Conservation (phyloP, 2,888 invertebrate genomes). For the Sesia bembeciformis region DNA sequence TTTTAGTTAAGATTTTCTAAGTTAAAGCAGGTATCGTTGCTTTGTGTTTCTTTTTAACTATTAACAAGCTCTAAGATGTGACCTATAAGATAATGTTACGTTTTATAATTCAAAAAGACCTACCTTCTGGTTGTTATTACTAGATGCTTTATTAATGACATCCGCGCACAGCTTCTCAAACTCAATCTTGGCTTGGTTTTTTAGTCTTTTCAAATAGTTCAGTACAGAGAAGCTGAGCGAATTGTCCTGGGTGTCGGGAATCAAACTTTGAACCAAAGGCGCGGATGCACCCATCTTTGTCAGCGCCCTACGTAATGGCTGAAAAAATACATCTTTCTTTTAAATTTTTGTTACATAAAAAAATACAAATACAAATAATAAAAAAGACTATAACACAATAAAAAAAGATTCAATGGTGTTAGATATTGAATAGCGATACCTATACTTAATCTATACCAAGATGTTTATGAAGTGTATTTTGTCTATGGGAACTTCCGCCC, state of each 20-base stretch:
- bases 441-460: too few relatives aligned
- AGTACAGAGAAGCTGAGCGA: conserved; percentile 94
- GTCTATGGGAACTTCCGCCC: too few relatives aligned
- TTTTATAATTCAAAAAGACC: conserved; percentile 8
- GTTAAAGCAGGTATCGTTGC: too few relatives aligned
- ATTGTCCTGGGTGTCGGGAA: conserved; percentile 95
- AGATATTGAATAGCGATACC: too few relatives aligned
- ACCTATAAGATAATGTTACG: neutral
- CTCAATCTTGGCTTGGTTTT: conserved; percentile 93
- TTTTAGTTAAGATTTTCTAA: too few relatives aligned
- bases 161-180: conserved; percentile 91
- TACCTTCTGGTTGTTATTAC: conserved; percentile 69
- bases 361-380: neutral
- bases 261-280: conserved; percentile 85
- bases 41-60: too few relatives aligned
- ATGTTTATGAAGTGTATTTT: too few relatives aligned
- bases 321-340: conserved; percentile 24
- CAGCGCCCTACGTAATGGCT: conserved; percentile 92
- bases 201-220: conserved; percentile 95
- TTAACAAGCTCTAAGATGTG: too few relatives aligned
- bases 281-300: conserved; percentile 92
- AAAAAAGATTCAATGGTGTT: neutral
- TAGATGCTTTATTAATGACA: conserved; percentile 78
- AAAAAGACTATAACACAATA: neutral
- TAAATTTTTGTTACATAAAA: neutral